Evolutionary conservation across 2,888 invertebrate species (phyloP).

Genomic region (Psylliodes chrysocephalus): DNA sequence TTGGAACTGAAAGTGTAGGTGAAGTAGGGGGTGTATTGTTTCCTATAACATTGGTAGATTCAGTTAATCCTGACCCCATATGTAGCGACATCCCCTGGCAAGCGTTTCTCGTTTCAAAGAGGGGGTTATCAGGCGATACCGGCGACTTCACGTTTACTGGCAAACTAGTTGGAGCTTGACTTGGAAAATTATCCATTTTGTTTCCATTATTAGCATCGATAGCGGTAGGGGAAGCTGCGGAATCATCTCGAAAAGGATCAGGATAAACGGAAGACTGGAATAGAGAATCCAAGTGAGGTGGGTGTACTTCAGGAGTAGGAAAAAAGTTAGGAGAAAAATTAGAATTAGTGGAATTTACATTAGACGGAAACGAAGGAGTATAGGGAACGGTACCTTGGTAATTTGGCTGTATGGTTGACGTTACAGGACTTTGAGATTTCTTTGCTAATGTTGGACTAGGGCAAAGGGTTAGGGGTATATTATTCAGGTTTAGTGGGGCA

Average conservation of each 20-base stretch:
- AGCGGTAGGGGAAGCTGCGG: conserved; percentile 45
- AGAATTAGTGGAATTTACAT: conserved; percentile 26
- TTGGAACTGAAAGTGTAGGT: conserved; percentile 60
- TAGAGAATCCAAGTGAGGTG: conserved; percentile 69
- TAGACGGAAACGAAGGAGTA: conserved; percentile 45
- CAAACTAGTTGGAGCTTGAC: conserved; percentile 34
- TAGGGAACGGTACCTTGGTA: conserved; percentile 44
- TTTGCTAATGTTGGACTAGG: conserved; percentile 67
- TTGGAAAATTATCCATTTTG: conserved; percentile 45
- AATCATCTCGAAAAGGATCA: conserved; percentile 75
- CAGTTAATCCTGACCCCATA: conserved; percentile 53
- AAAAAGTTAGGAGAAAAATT: conserved; percentile 43
- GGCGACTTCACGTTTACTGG: conserved; percentile 52
- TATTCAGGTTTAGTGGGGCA: conserved; percentile 61
- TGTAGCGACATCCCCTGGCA: conserved; percentile 42
- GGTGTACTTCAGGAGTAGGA: conserved; percentile 49
- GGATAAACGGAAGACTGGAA: conserved; percentile 76
- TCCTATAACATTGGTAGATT: conserved; percentile 58
- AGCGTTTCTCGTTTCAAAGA: conserved; percentile 50
- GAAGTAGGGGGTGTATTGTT: conserved; percentile 60
- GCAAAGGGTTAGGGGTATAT: conserved; percentile 67
- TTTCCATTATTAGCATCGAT: conserved; percentile 41
- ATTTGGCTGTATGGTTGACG: conserved; percentile 37
- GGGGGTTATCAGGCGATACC: conserved; percentile 52
- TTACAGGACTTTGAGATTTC: conserved; percentile 61